Percentiles rank a stretch among this genome's conserved stretches.
Conservation (phyloP, 1,140 invertebrate genomes). For the Achroia grisella region DNA sequence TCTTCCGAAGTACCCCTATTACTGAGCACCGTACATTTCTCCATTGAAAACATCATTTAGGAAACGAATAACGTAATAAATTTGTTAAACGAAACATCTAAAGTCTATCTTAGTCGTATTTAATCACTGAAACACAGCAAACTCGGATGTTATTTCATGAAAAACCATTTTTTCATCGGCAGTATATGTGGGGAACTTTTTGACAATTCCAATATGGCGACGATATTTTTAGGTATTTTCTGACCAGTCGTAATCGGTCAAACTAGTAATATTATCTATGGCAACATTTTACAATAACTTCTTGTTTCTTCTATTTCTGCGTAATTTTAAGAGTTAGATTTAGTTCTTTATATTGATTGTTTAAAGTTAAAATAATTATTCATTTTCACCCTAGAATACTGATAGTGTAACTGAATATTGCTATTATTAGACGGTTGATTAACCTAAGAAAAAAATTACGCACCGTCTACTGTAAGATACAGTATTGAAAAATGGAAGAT, state of each 20-base stretch:
- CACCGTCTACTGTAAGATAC: too few species aligned
- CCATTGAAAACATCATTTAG: conserved; percentile 65
- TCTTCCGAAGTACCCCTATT: conserved; percentile 30
- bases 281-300: conserved; percentile 23
- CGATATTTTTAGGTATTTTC: conserved; percentile 68
- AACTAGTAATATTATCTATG: conserved; percentile 31
- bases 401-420: too few species aligned
- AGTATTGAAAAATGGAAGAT: too few species aligned
- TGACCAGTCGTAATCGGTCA: conserved; percentile 47
- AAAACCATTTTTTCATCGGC: conserved; percentile 64
- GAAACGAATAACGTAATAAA: conserved; percentile 47
- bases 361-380: too few species aligned
- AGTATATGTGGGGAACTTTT: conserved; percentile 59
- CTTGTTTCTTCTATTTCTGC: too few species aligned
- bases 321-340: too few species aligned
- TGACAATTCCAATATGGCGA: conserved; percentile 73
- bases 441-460: too few species aligned
- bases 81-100: conserved; percentile 63
- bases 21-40: conserved; percentile 51
- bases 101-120: conserved; percentile 43
- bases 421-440: too few species aligned
- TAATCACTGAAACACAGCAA: conserved; percentile 43
- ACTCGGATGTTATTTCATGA: conserved; percentile 39
- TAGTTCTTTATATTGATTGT: too few species aligned
- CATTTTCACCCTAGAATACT: too few species aligned